Percentiles rank a stretch among this genome's conserved stretches.
phyloP scores from a whole-genome alignment of 2,888 invertebrate genomes.

The Monopis laevigella region DNA sequence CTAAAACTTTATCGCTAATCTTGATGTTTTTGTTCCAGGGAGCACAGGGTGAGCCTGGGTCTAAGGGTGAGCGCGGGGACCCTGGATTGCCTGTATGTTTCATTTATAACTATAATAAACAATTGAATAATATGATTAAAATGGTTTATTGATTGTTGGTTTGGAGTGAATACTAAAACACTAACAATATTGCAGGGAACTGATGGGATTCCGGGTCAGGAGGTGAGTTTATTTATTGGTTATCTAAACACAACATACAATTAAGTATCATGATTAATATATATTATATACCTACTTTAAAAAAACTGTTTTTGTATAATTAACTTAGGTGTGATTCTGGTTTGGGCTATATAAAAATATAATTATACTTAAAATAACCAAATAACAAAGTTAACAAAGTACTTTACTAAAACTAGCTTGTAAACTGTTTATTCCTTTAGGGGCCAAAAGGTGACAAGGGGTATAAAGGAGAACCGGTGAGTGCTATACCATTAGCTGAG shows the following conservation, averaged over 20 bases:
- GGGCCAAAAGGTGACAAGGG: constrained; percentile 92
- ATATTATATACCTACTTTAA: no score
- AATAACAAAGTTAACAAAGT: constrained; percentile 15
- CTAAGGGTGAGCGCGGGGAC: constrained; percentile 92
- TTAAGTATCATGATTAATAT: no score
- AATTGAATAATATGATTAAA: no score
- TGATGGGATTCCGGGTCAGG: constrained; percentile 92
- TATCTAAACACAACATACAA: no score
- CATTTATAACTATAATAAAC: no score
- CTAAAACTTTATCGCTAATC: no score
- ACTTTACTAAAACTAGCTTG: neutral
- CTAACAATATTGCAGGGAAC: constrained; percentile 77
- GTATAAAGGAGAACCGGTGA: constrained; percentile 84
- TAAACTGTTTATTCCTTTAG: constrained; percentile 48
- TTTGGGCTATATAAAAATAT: no score
- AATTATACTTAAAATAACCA: no score
- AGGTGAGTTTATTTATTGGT: no score
- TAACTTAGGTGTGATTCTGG: no score
- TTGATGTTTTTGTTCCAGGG: constrained; percentile 86
- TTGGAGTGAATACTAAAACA: neutral
- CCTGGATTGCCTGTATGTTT: constrained; percentile 90
- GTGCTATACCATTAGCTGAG: no score
- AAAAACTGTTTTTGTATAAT: no score
- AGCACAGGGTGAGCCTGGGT: constrained; percentile 91
- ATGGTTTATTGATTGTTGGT: neutral